phyloP scores from a whole-genome alignment of 1,140 invertebrate genomes.

The Nebria ingens region DNA sequence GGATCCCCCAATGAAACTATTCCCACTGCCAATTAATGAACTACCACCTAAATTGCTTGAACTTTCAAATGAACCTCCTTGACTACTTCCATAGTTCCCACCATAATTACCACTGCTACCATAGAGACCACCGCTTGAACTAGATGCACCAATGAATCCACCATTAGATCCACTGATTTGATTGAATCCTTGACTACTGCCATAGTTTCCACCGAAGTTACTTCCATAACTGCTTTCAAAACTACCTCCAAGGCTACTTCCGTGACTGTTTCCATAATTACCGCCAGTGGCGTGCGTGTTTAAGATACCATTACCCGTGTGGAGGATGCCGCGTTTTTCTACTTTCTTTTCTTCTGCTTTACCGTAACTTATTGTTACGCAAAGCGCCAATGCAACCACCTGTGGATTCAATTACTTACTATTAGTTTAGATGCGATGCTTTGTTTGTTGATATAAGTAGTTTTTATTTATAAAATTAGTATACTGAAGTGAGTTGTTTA shows the following conservation, averaged over 20 bases:
- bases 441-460: background rate
- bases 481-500: too few species aligned
- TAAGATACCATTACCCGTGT: conserved; percentile 12
- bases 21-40: too few species aligned
- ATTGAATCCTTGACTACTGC: background rate
- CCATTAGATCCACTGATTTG: background rate
- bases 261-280: conserved; percentile 8
- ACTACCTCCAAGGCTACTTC: conserved; percentile 2
- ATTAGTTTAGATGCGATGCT: too few species aligned
- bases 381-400: background rate
- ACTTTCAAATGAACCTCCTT: background rate
- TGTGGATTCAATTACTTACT: background rate
- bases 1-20: background rate
- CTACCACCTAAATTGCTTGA: too few species aligned
- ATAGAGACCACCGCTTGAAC: background rate
- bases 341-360: conserved; percentile 11
- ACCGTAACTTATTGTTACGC: background rate
- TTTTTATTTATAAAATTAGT: background rate
- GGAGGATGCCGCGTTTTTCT: conserved; percentile 16
- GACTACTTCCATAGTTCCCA: background rate
- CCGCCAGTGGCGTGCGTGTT: background rate
- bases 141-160: background rate
- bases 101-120: background rate
- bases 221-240: conserved; percentile 8
- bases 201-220: background rate